Evolutionary conservation across 2,113 vertebrate species (phyloP).

Genomic region (Hirundichthys speculiger): DNA sequence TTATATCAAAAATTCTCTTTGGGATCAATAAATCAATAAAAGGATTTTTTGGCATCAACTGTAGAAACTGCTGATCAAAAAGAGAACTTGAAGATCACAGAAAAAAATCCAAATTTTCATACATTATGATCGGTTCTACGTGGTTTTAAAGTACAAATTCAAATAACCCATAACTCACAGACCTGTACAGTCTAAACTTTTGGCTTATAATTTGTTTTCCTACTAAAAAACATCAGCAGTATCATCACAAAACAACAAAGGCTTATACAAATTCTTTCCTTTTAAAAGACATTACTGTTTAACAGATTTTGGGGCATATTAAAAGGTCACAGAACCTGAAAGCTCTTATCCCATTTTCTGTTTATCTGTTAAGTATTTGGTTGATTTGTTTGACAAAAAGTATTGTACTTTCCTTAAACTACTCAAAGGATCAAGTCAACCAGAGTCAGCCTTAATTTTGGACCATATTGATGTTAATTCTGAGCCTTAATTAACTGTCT

Average conservation of each 20-base stretch:
- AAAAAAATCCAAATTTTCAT: too few species aligned
- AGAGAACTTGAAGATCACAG: too few species aligned
- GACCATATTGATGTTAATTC: background rate
- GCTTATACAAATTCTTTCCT: background rate
- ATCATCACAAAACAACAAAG: background rate
- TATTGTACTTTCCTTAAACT: constrained; percentile 18
- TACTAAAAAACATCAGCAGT: background rate
- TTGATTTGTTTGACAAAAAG: constrained; percentile 18
- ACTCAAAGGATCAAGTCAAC: constrained; percentile 11
- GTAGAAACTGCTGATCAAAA: too few species aligned
- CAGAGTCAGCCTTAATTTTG: background rate
- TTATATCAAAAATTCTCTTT: too few species aligned
- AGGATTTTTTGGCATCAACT: too few species aligned
- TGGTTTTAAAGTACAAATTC: too few species aligned
- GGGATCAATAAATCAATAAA: too few species aligned
- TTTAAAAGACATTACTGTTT: constrained; percentile 15
- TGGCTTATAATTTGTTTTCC: too few species aligned
- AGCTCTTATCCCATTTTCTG: constrained; percentile 35
- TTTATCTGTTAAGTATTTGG: constrained; percentile 47
- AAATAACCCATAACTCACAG: too few species aligned
- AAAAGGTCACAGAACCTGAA: constrained; percentile 15
- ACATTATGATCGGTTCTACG: too few species aligned
- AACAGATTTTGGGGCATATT: constrained; percentile 28
- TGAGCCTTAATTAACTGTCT: constrained; percentile 8
- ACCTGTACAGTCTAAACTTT: too few species aligned